These are phyloP conservation scores for Hyles vespertilio DNA, from an alignment of 1,140 invertebrate genomes.

Conservation along the genomic window DNA sequence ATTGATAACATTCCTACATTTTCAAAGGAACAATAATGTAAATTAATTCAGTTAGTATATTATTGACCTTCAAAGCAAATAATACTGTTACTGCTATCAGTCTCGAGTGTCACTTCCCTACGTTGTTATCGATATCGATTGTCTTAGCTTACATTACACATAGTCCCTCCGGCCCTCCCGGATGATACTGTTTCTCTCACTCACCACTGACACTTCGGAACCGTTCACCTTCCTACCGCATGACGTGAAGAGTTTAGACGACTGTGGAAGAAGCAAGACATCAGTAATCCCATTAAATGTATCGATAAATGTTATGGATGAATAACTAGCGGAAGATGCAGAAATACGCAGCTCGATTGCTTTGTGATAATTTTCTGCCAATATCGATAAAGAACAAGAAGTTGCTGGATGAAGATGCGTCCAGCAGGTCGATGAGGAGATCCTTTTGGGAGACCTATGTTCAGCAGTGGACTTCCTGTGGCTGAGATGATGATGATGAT, in stretches of 20 bases:
- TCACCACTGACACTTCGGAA: conserved; percentile 61
- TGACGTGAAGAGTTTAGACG: conserved; percentile 47
- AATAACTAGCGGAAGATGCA: too few species aligned
- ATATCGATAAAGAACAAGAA: too few species aligned
- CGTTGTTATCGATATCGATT: conserved; percentile 7
- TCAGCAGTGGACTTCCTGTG: too few species aligned
- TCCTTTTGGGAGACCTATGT: too few species aligned
- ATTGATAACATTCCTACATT: not conserved
- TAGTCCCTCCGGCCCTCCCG: conserved; percentile 53
- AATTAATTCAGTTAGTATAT: not conserved
- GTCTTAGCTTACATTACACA: conserved; percentile 38
- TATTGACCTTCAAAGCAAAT: conserved; percentile 19
- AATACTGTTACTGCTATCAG: conserved; percentile 32
- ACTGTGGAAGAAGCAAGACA: conserved; percentile 31
- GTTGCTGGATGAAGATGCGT: too few species aligned
- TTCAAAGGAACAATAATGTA: not conserved
- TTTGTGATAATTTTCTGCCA: too few species aligned
- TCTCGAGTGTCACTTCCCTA: conserved; percentile 18
- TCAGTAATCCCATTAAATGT: not conserved
- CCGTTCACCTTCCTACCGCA: conserved; percentile 59
- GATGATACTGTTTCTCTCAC: conserved; percentile 60
- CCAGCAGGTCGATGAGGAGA: too few species aligned
- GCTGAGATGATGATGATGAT: too few species aligned
- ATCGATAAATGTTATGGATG: too few species aligned
- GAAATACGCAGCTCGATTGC: too few species aligned